Conservation (phyloP, 2,113 vertebrate genomes). For the Pionites leucogaster region DNA sequence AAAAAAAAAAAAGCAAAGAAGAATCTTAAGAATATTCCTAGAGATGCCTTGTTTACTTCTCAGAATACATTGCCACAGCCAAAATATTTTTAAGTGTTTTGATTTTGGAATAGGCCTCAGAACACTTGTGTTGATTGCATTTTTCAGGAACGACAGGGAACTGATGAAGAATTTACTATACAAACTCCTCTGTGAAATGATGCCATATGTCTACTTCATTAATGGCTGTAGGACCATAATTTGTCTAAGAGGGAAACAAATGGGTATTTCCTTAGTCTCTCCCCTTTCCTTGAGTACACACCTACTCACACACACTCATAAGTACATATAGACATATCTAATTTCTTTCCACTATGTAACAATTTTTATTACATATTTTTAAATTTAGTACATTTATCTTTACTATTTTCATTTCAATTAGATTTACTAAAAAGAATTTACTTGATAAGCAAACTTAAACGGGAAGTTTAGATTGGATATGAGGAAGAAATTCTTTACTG, state of each 20-base stretch:
- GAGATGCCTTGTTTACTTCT: neutral
- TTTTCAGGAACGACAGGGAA: neutral
- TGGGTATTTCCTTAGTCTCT: neutral
- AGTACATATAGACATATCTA: neutral
- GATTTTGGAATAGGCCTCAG: neutral
- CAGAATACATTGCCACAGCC: neutral
- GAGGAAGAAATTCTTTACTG: no score
- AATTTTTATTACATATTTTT: neutral
- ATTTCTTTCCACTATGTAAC: neutral
- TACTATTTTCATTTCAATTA: neutral
- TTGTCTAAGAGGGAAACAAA: neutral
- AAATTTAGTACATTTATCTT: neutral
- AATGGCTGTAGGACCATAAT: neutral
- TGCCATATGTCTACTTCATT: neutral
- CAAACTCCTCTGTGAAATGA: neutral
- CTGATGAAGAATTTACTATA: neutral
- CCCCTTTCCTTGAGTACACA: neutral
- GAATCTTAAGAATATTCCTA: neutral
- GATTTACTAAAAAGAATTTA: neutral
- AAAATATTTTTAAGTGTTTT: slow-evolving; percentile 2
- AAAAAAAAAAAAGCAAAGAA: neutral
- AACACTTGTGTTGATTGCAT: neutral
- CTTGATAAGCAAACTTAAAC: neutral
- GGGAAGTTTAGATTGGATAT: no score
- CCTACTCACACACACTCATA: neutral